phyloP scores from a whole-genome alignment of 1,140 invertebrate species.

The Phymastichus coffea region DNA sequence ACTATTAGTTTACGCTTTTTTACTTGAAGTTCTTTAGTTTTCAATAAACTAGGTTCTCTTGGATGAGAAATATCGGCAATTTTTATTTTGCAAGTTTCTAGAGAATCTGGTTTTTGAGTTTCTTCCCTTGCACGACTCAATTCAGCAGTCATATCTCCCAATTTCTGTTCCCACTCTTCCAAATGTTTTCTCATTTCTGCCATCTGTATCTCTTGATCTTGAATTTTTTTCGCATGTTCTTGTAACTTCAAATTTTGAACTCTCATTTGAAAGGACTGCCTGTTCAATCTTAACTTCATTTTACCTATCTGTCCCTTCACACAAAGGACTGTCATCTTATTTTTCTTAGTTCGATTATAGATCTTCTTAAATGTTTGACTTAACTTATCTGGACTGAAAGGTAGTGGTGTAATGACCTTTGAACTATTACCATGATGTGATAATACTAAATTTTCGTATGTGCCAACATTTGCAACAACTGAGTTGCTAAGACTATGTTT shows the following conservation, averaged over 20 bases:
- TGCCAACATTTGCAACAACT: slow-evolving; percentile 42
- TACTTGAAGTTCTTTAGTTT: slow-evolving; percentile 44
- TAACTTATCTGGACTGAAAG: slow-evolving; percentile 45
- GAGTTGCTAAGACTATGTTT: slow-evolving; percentile 51
- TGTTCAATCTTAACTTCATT: slow-evolving; percentile 48
- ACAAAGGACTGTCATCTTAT: slow-evolving; percentile 42
- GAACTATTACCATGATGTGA: slow-evolving; percentile 36
- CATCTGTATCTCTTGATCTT: slow-evolving; percentile 55
- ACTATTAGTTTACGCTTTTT: slow-evolving; percentile 55
- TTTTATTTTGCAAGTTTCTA: slow-evolving; percentile 46
- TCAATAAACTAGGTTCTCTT: slow-evolving; percentile 31
- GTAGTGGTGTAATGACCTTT: slow-evolving; percentile 30
- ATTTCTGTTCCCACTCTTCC: slow-evolving; percentile 61
- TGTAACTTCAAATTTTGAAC: slow-evolving; percentile 55
- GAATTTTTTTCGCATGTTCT: slow-evolving; percentile 55
- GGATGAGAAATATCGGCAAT: slow-evolving; percentile 41
- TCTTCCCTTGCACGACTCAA: slow-evolving; percentile 56
- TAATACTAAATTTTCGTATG: slow-evolving; percentile 49
- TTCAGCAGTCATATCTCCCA: slow-evolving; percentile 57
- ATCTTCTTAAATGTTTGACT: slow-evolving; percentile 51
- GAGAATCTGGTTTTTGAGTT: slow-evolving; percentile 40
- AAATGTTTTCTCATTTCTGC: slow-evolving; percentile 59
- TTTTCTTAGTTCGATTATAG: slow-evolving; percentile 46
- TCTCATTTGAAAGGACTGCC: slow-evolving; percentile 48
- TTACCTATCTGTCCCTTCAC: slow-evolving; percentile 42